Evolutionary conservation across 2,797 vertebrate genomes (phyloP).

Genomic region (Stomatorhinus walkeri): DNA sequence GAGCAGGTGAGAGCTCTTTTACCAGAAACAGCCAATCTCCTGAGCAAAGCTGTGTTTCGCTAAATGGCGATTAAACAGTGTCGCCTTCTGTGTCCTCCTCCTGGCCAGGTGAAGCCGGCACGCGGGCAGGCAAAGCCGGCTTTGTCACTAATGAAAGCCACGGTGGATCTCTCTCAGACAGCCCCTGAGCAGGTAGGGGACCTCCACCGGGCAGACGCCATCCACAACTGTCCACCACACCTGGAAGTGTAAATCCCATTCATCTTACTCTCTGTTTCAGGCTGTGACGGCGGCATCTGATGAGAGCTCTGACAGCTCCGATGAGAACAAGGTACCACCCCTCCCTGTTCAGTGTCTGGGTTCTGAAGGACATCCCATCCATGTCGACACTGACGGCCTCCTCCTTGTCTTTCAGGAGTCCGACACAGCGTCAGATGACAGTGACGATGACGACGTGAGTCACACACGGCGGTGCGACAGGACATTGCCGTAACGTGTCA

Average conservation of each 20-base stretch:
- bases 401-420: slow-evolving; percentile 25
- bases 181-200: slow-evolving; percentile 43
- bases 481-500: not conserved
- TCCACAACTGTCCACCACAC: not conserved
- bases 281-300: slow-evolving; percentile 43
- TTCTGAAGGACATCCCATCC: not conserved
- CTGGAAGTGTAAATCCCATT: not conserved
- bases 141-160: slow-evolving; percentile 24
- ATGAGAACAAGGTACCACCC: slow-evolving; percentile 50
- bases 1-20: slow-evolving; percentile 44
- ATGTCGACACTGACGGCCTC: not conserved
- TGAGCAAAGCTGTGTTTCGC: not conserved
- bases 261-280: slow-evolving; percentile 36
- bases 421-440: slow-evolving; percentile 34
- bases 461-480: not conserved
- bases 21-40: not conserved
- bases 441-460: slow-evolving; percentile 49
- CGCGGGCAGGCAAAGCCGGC: slow-evolving; percentile 35
- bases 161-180: slow-evolving; percentile 14
- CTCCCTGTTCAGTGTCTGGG: not conserved
- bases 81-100: not conserved
- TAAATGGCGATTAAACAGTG: slow-evolving; percentile 16
- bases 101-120: not conserved
- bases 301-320: slow-evolving; percentile 51
- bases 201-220: not conserved